Evolutionary conservation across 2,888 invertebrate species (phyloP), one percentile per base, ranked within the genome.

Genomic region (Cerastoderma edule): DNA sequence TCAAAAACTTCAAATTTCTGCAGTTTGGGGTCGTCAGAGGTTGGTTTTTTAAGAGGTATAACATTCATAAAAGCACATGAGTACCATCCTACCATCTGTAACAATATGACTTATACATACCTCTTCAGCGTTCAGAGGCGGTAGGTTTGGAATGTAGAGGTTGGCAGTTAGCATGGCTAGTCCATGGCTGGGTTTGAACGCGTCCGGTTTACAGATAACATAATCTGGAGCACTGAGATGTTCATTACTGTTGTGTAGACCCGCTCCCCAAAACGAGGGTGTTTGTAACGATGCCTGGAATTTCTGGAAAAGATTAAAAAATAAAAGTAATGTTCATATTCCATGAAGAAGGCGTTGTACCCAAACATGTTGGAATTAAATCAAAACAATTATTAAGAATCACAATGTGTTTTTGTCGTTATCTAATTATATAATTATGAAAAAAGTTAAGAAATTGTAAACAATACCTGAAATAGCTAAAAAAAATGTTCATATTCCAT

Each of bases 101-200:
- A 16, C 24, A 24, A 22, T 44, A 57, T 57, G 10, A n/a, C 30
- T 28, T 30, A 46, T 28, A 30, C 54, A 16, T 69, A 88, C 88
- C 83, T 87, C 84, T 63, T 84, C 78, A 32, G 80, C 73, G 53
- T 86, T 81, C 30, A 88, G 80, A 53, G 81, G 80, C 54, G 81
- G 65, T 2, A 89, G 80, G 75, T 89, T 86, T 10, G 89, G 89
- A 30, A 89, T 82, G 77, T 89, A 89, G 24, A 89, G 83, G 69
- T 89, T 89, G 30, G 88, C 89, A 22, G 89, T 89, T 65, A 89
- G 69, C 79, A 89, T 80, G 1, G 89, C 89, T 16, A 89, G 78
- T 0, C 87, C 89, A 68, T 88, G 87, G 39, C 87, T 83, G 19
- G 89, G 89, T 46, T 86, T 80, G 66, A 86, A 85, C 13, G 84